These are phyloP conservation scores for Coptotermes formosanus DNA, from an alignment of 1,140 invertebrate species.

Conservation along the genomic window DNA sequence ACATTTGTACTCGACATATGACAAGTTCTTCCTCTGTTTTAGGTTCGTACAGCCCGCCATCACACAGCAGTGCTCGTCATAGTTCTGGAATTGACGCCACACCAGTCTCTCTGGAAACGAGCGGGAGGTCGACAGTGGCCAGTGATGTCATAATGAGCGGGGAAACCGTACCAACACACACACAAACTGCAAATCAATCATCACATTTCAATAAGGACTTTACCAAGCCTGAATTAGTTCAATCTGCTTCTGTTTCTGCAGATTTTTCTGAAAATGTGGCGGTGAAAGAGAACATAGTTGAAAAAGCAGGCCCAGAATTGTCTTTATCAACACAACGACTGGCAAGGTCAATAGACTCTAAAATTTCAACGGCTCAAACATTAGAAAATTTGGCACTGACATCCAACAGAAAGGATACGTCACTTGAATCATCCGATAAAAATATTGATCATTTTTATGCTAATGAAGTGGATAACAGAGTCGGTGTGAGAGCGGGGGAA, in stretches of 20 bases:
- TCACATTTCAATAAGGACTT: not conserved
- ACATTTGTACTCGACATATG: no score
- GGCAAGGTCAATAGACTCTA: not conserved
- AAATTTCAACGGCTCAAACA: not conserved
- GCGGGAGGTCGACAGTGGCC: not conserved
- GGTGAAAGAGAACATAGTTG: not conserved
- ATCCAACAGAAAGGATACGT: not conserved
- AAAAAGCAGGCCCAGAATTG: not conserved
- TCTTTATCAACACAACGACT: not conserved
- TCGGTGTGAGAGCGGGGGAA: not conserved
- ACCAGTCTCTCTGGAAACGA: not conserved
- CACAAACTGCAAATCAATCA: not conserved
- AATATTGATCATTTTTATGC: not conserved
- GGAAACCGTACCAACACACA: not conserved
- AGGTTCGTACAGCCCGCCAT: not conserved
- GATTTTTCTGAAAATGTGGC: not conserved
- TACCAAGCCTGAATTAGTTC: not conserved
- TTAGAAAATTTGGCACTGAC: not conserved
- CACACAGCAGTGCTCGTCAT: not conserved
- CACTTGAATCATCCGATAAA: not conserved
- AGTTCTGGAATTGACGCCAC: not conserved
- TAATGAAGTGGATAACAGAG: not conserved
- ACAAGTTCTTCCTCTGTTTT: not conserved
- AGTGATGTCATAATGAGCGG: not conserved
- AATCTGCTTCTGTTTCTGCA: not conserved